A percentile compares a stretch with the other conserved stretches of the same genome.
These are phyloP conservation scores for Zalophus californianus DNA, from an alignment of 2,797 vertebrate genomes.

Conservation along the genomic window DNA sequence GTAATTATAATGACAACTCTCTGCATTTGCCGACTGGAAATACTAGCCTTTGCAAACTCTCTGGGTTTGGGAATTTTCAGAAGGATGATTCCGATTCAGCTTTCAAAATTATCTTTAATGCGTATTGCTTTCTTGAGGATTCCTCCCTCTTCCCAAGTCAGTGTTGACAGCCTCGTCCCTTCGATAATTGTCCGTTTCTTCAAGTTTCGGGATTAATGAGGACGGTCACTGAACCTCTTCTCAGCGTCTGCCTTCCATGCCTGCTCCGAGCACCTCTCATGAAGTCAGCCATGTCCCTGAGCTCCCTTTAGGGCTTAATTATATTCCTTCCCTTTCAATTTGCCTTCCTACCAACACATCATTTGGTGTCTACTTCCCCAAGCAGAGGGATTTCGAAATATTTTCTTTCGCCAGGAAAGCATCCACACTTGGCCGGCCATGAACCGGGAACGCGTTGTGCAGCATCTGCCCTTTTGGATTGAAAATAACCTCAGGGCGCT, in stretches of 20 bases:
- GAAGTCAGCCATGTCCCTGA: rapidly evolving
- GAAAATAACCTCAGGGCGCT: background rate
- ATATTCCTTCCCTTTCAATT: too few relatives aligned
- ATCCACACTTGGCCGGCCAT: rapidly evolving
- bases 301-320: background rate
- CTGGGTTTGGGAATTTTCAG: background rate
- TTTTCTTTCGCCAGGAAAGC: rapidly evolving
- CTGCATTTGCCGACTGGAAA: background rate
- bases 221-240: rapidly evolving
- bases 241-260: rapidly evolving
- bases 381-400: background rate
- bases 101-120: background rate
- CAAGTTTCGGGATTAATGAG: background rate
- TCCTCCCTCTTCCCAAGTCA: background rate
- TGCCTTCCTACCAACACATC: too few relatives aligned
- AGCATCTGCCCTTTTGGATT: background rate
- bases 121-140: background rate
- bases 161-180: background rate
- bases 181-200: too few relatives aligned
- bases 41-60: background rate
- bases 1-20: background rate
- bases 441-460: rapidly evolving
- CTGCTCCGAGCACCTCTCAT: rapidly evolving
- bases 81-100: background rate
- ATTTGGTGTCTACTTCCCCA: background rate